phyloP scores from a whole-genome alignment of 2,113 vertebrate genomes.

The Oreochromis tanganicae region DNA sequence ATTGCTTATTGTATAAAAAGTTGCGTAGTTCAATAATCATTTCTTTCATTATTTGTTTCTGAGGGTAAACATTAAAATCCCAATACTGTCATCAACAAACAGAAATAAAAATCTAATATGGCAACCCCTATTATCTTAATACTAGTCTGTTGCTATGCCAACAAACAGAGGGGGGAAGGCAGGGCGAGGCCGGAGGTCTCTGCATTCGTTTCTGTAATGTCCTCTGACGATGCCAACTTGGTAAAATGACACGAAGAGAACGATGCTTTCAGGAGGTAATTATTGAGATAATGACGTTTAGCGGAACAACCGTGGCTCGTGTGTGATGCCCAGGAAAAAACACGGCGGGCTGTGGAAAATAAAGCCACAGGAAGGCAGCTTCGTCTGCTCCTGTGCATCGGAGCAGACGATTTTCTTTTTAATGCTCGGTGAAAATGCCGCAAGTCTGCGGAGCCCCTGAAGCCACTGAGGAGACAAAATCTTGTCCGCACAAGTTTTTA shows the following conservation, averaged over 20 bases:
- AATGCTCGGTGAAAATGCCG: background rate
- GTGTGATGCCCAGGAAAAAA: background rate
- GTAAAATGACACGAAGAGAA: background rate
- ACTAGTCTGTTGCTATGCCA: slow-evolving; percentile 51
- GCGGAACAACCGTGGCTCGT: background rate
- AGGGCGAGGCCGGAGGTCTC: background rate
- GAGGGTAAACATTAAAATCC: slow-evolving; percentile 61
- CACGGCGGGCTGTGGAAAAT: background rate
- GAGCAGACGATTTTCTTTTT: background rate
- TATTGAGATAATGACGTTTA: background rate
- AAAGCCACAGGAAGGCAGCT: background rate
- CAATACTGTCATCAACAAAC: slow-evolving; percentile 69
- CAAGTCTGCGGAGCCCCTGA: background rate
- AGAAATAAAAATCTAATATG: slow-evolving; percentile 39
- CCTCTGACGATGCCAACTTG: too few species aligned
- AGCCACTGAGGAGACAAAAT: rapidly evolving
- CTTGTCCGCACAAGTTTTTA: background rate
- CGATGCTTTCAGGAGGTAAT: background rate
- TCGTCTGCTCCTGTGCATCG: background rate
- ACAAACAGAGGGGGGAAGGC: background rate
- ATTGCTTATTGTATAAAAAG: slow-evolving; percentile 46
- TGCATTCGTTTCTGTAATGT: background rate
- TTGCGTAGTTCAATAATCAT: slow-evolving; percentile 35
- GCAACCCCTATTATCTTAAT: slow-evolving; percentile 22
- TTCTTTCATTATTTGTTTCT: slow-evolving; percentile 37